A percentile compares a stretch with the other conserved stretches of the same genome.
phyloP scores from a whole-genome alignment of 1,140 invertebrate genomes.

The Globodera rostochiensis region DNA sequence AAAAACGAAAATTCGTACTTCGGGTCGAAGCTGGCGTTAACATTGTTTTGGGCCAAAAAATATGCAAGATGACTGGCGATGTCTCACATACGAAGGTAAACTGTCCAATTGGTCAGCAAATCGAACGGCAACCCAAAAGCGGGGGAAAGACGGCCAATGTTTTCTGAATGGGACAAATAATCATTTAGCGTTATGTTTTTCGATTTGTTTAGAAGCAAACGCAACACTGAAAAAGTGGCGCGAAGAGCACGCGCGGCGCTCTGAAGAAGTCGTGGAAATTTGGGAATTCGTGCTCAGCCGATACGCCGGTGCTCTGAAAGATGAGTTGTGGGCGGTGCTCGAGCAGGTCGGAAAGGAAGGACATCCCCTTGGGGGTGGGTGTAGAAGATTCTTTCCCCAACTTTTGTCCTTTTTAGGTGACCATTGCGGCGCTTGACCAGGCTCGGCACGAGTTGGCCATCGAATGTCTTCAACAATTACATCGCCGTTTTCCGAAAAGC shows the following conservation, averaged over 20 bases:
- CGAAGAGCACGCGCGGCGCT: conserved; percentile 85
- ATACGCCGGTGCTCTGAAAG: conserved; percentile 80
- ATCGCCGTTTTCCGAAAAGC: conserved; percentile 85
- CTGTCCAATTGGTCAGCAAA: not conserved
- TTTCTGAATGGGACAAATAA: not conserved
- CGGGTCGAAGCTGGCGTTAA: too few relatives aligned
- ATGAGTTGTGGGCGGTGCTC: conserved; percentile 86
- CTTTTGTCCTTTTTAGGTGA: conserved; percentile 63
- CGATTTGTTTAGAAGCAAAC: conserved; percentile 51
- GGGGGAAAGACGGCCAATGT: not conserved
- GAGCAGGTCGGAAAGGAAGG: conserved; percentile 73
- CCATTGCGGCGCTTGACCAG: conserved; percentile 86
- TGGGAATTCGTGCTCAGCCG: conserved; percentile 79
- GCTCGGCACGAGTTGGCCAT: conserved; percentile 78
- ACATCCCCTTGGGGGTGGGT: not conserved
- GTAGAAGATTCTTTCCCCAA: not conserved
- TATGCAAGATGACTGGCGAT: conserved; percentile 42
- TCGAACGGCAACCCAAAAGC: not conserved
- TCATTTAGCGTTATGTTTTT: not conserved
- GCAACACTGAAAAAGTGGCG: conserved; percentile 78
- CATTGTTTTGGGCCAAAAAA: not conserved
- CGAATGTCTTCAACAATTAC: conserved; percentile 78
- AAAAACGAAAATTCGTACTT: too few relatives aligned
- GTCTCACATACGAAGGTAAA: conserved; percentile 46
- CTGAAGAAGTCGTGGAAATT: conserved; percentile 82